Conservation (phyloP, 64 coral and sea anemone genomes). For the Stichodactyla mertensii region DNA sequence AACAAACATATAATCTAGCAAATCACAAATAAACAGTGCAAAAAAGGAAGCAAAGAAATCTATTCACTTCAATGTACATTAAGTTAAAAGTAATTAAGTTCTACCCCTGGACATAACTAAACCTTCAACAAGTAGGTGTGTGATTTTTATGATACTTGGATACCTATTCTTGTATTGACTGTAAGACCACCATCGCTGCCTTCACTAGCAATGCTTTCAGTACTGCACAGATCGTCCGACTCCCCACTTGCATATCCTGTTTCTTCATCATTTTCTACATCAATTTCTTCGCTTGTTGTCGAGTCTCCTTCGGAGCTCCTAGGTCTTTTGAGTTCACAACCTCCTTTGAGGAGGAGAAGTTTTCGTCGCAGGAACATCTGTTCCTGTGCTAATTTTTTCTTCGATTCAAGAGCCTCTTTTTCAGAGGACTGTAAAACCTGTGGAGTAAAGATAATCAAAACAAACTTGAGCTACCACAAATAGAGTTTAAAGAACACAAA, state of each 20-base stretch:
- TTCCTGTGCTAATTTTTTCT: slow-evolving; percentile 48
- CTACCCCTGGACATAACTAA: background rate
- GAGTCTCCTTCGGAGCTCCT: slow-evolving; percentile 62
- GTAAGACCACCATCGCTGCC: slow-evolving; percentile 67
- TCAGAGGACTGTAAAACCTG: slow-evolving; percentile 62
- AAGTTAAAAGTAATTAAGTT: background rate
- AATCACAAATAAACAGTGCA: background rate
- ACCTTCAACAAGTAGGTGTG: background rate
- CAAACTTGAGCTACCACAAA: background rate
- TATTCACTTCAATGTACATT: background rate
- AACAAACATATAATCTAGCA: background rate
- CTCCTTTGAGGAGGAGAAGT: slow-evolving; percentile 41
- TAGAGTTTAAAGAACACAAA: background rate
- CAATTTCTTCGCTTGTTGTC: slow-evolving; percentile 56
- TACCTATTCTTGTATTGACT: slow-evolving; percentile 46
- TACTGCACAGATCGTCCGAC: slow-evolving; percentile 67
- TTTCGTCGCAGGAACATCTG: slow-evolving; percentile 32
- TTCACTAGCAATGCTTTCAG: slow-evolving; percentile 35
- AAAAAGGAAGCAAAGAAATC: background rate
- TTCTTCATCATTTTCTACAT: slow-evolving; percentile 74
- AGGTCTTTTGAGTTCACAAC: slow-evolving; percentile 40
- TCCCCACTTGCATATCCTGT: slow-evolving; percentile 69
- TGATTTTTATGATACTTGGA: background rate
- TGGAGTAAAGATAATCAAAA: background rate
- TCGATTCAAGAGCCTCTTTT: slow-evolving; percentile 61